Evolutionary conservation across 2,797 vertebrate genomes (phyloP).

Genomic region (Nannoperca australis): DNA sequence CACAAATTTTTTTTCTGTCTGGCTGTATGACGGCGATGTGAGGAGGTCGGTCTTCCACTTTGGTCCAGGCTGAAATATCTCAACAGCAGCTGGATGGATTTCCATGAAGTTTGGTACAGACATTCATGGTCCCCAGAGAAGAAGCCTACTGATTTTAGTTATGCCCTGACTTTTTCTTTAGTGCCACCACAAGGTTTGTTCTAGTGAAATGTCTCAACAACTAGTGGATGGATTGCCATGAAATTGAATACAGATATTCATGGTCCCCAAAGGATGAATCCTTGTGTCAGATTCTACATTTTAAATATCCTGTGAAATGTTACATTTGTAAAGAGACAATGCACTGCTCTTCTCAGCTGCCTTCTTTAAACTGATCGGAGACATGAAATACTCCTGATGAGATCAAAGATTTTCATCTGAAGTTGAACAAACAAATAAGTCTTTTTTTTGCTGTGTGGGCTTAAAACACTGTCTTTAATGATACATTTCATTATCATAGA

Average conservation of each 20-base stretch:
- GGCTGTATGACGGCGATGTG: background rate
- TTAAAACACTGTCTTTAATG: constrained; percentile 41
- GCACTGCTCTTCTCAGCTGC: background rate
- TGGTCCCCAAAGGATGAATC: background rate
- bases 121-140: background rate
- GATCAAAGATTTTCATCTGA: constrained; percentile 39
- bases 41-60: background rate
- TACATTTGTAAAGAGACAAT: background rate
- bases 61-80: constrained; percentile 7
- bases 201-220: background rate
- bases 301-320: constrained; percentile 17
- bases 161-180: background rate
- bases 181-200: background rate
- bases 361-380: constrained; percentile 28
- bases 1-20: background rate
- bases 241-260: background rate
- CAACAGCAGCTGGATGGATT: background rate
- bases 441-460: constrained; percentile 15
- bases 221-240: background rate
- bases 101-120: background rate
- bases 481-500: constrained; percentile 47
- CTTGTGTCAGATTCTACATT: constrained; percentile 1
- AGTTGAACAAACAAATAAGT: constrained; percentile 33
- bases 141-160: too few species aligned
- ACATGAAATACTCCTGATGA: constrained; percentile 14